phyloP scores from a whole-genome alignment of 2,888 invertebrate species.

The Camptogramma bilineatum region DNA sequence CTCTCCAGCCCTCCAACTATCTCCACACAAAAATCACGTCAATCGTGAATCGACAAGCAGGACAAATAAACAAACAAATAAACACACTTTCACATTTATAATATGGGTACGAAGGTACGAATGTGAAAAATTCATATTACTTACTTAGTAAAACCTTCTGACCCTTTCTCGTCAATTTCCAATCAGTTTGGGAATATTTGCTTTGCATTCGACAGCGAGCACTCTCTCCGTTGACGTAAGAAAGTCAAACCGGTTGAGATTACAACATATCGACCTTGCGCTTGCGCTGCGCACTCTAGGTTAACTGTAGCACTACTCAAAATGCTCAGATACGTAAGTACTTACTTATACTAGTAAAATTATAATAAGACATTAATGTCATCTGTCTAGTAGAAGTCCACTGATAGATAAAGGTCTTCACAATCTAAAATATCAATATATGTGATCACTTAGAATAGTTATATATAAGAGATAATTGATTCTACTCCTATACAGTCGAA shows the following conservation, averaged over 20 bases:
- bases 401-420: background rate
- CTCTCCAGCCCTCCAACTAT: too few species aligned
- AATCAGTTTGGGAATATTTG: background rate
- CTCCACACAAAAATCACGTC: too few species aligned
- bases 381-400: background rate
- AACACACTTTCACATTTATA: too few species aligned
- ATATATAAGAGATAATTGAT: too few species aligned
- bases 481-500: too few species aligned
- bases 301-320: constrained; percentile 12
- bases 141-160: too few species aligned
- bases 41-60: too few species aligned
- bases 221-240: constrained; percentile 32
- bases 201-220: constrained; percentile 5
- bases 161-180: background rate
- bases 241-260: constrained; percentile 27
- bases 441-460: too few species aligned
- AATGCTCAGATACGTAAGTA: background rate
- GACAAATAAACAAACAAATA: too few species aligned
- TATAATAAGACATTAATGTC: background rate
- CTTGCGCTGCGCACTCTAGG: constrained; percentile 17
- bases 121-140: too few species aligned
- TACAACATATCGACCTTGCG: constrained; percentile 30
- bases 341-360: background rate
- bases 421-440: too few species aligned
- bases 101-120: too few species aligned